phyloP scores from a whole-genome alignment of 2,113 vertebrate genomes.

The Reinhardtius hippoglossoides region DNA sequence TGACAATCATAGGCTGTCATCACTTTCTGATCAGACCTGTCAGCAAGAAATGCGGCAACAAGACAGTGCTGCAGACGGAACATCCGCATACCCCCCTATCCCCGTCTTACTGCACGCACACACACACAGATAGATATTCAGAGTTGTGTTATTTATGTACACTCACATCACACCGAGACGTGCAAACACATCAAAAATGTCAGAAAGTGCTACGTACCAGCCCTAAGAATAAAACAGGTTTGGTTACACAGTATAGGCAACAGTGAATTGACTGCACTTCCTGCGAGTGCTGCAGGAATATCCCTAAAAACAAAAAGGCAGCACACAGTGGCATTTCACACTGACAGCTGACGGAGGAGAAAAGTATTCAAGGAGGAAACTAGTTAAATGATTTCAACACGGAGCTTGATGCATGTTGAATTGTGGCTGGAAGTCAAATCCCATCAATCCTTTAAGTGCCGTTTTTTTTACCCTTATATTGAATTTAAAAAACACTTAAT shows the following conservation, averaged over 20 bases:
- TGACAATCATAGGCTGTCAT: slow-evolving; percentile 87
- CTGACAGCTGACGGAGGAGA: slow-evolving; percentile 42
- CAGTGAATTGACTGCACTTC: slow-evolving; percentile 53
- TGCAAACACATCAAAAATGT: slow-evolving; percentile 83
- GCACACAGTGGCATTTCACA: background rate
- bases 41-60: slow-evolving; percentile 78
- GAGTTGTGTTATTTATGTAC: slow-evolving; percentile 81
- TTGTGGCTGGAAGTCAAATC: slow-evolving; percentile 5
- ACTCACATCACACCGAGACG: slow-evolving; percentile 70
- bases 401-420: slow-evolving; percentile 2
- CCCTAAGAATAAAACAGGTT: slow-evolving; percentile 66
- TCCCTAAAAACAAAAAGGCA: slow-evolving; percentile 26
- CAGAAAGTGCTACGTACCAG: slow-evolving; percentile 67
- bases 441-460: background rate
- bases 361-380: slow-evolving; percentile 21
- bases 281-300: slow-evolving; percentile 38
- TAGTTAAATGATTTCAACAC: slow-evolving; percentile 17
- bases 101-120: slow-evolving; percentile 40
- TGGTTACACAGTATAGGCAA: slow-evolving; percentile 28
- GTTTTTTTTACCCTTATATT: background rate
- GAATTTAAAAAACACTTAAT: background rate
- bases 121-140: slow-evolving; percentile 49
- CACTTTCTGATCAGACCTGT: slow-evolving; percentile 85
- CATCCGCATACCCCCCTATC: slow-evolving; percentile 56
- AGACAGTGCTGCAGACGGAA: slow-evolving; percentile 77